These are phyloP conservation scores for Heterodera filipjevi DNA, from an alignment of 2,888 invertebrate species.

Conservation along the genomic window DNA sequence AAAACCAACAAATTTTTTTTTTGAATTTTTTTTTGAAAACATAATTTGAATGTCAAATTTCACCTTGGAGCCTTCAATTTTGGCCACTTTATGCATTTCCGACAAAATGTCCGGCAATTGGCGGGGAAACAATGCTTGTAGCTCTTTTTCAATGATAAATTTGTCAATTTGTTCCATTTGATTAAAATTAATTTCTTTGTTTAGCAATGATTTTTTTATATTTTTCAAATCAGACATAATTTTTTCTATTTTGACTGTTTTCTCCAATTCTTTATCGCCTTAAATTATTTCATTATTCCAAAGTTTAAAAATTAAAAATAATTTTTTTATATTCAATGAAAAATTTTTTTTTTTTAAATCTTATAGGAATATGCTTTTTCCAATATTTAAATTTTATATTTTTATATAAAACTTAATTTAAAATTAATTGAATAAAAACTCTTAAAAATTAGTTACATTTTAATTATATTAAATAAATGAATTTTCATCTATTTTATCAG, in stretches of 20 bases:
- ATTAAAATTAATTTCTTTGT: neutral
- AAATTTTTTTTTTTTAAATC: too few relatives aligned
- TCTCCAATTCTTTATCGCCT: neutral
- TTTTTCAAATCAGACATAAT: neutral
- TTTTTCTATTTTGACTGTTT: neutral
- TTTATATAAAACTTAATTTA: too few relatives aligned
- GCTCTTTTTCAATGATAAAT: neutral
- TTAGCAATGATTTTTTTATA: neutral
- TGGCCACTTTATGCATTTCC: neutral
- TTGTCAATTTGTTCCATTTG: neutral
- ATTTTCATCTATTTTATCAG: neutral
- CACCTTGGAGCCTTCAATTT: slow-evolving; percentile 6
- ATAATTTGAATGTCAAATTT: neutral
- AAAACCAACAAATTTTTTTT: too few relatives aligned
- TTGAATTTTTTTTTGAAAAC: neutral
- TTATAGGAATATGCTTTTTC: too few relatives aligned
- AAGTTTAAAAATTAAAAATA: neutral
- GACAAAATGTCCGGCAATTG: neutral
- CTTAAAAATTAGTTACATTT: too few relatives aligned
- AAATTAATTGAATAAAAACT: too few relatives aligned
- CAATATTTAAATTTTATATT: too few relatives aligned
- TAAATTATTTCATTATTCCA: neutral
- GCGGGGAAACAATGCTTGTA: neutral
- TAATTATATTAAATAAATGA: too few relatives aligned
- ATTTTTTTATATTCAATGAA: too few relatives aligned